Evolutionary conservation across 2,888 invertebrate species (phyloP).

Genomic region (Miltochrista miniata): DNA sequence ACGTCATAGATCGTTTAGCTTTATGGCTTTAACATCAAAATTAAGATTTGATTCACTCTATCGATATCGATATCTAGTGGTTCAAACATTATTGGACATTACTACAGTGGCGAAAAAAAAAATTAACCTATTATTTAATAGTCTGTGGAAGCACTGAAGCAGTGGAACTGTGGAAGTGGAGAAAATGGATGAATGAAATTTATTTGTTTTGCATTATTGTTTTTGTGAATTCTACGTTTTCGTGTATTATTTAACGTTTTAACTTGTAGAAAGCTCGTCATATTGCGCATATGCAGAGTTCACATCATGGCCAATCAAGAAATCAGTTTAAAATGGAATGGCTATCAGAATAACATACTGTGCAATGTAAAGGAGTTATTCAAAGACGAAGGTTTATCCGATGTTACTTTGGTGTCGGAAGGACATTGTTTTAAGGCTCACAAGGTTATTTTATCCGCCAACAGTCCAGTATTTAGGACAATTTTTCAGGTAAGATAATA

Average conservation of each 20-base stretch:
- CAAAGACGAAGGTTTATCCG: constrained; percentile 86
- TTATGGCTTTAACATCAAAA: no score
- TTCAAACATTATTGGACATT: no score
- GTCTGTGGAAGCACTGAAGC: no score
- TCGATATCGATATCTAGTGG: no score
- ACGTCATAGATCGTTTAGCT: no score
- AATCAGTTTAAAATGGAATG: constrained; percentile 88
- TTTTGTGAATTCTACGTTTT: not conserved
- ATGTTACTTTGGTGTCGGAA: constrained; percentile 87
- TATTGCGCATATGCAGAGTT: constrained; percentile 3
- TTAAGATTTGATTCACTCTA: no score
- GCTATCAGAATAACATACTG: constrained; percentile 86
- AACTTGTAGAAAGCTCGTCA: not conserved
- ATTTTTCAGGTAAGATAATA: constrained; percentile 82
- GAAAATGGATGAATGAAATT: not conserved
- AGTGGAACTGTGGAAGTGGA: no score
- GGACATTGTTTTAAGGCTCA: constrained; percentile 87
- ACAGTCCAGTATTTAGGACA: constrained; percentile 86
- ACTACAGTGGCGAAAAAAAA: no score
- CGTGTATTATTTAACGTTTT: not conserved
- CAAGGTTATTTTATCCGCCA: constrained; percentile 87
- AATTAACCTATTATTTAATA: no score
- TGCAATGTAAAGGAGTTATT: constrained; percentile 85
- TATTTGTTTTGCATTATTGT: constrained; percentile 5
- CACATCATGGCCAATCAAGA: constrained; percentile 78